Percentiles rank a stretch among this genome's conserved stretches.
Evolutionary conservation across 2,797 vertebrate species (phyloP).

Genomic region (Podargus strigoides): DNA sequence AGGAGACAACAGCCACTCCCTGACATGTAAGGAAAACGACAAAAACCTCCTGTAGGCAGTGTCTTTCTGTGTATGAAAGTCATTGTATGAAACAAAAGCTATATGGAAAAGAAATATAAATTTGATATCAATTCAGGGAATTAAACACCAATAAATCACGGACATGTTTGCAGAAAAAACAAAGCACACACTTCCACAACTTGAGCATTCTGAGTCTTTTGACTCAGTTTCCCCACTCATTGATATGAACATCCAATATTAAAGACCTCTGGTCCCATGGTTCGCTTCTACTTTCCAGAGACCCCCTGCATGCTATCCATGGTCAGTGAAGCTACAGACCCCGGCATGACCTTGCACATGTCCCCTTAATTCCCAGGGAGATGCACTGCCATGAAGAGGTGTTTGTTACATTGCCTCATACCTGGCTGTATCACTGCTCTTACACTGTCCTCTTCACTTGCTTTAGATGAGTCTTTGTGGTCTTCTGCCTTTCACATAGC

Average conservation of each 20-base stretch:
- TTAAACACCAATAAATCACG: not conserved
- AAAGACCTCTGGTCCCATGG: accelerated
- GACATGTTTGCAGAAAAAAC: not conserved
- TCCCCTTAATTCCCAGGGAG: accelerated
- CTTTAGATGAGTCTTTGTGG: accelerated
- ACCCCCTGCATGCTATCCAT: accelerated
- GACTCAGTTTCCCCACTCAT: not conserved
- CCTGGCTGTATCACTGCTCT: not conserved
- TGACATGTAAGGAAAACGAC: not conserved
- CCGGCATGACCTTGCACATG: accelerated
- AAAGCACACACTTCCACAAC: not conserved
- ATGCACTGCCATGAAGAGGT: accelerated
- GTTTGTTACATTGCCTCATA: accelerated
- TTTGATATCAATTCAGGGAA: not conserved
- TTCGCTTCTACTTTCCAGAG: not conserved
- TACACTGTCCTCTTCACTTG: not conserved
- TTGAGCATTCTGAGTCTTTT: not conserved
- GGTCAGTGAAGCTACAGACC: not conserved
- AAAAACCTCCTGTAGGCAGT: not conserved
- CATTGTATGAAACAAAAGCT: not conserved
- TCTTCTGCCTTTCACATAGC: not conserved
- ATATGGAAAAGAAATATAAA: not conserved
- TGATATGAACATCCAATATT: accelerated
- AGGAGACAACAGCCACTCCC: not conserved
- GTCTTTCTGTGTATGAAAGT: not conserved